A percentile compares a stretch with the other conserved stretches of the same genome.
These are phyloP conservation scores for Poecilia picta DNA, from an alignment of 2,797 vertebrate species.

Conservation along the genomic window DNA sequence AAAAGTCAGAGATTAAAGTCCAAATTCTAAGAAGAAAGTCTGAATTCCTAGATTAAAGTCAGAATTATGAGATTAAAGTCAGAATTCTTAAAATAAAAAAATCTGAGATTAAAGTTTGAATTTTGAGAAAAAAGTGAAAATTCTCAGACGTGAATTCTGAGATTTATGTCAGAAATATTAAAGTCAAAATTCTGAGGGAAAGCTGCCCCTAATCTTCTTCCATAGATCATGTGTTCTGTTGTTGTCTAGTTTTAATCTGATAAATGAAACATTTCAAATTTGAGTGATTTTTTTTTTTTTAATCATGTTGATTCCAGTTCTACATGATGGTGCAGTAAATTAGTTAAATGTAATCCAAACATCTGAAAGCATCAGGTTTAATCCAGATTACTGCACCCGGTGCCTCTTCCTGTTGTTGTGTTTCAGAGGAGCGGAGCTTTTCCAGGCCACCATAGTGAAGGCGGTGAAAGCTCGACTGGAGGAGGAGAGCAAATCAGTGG, in stretches of 20 bases:
- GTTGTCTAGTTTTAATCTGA: background rate
- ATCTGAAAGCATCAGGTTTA: background rate
- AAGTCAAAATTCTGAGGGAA: too few species aligned
- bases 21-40: too few species aligned
- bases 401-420: conserved; percentile 11
- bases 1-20: too few species aligned
- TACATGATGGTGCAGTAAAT: background rate
- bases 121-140: too few species aligned
- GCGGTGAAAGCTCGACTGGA: conserved; percentile 95
- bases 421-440: conserved; percentile 95
- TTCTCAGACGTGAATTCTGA: too few species aligned
- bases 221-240: background rate
- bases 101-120: too few species aligned
- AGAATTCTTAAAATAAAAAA: too few species aligned
- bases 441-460: conserved; percentile 98
- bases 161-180: too few species aligned
- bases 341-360: background rate
- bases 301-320: background rate
- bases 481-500: conserved; percentile 98
- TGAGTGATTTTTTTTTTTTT: too few species aligned
- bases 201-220: too few species aligned
- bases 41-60: too few species aligned
- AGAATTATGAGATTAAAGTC: too few species aligned
- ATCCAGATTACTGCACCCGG: background rate
- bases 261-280: background rate